Percentiles rank a stretch among this genome's conserved stretches.
Conservation (phyloP, 2,113 vertebrate genomes). For the Amphilophus citrinellus region DNA sequence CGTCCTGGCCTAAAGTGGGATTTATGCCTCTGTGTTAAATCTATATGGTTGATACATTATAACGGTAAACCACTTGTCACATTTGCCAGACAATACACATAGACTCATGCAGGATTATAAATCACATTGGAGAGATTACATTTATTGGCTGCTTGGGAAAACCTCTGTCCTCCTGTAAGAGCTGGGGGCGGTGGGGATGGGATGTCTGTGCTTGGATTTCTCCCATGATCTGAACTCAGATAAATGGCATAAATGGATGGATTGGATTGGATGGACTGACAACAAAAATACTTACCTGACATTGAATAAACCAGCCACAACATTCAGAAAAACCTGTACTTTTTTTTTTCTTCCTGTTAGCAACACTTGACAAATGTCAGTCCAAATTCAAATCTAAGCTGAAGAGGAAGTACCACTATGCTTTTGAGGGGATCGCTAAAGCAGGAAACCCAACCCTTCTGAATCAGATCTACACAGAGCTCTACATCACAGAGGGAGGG, state of each 20-base stretch:
- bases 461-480: slow-evolving; percentile 58
- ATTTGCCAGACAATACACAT: no score
- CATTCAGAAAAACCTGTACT: not conserved
- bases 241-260: not conserved
- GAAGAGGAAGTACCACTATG: not conserved
- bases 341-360: not conserved
- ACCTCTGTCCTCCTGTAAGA: not conserved
- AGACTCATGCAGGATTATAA: not conserved
- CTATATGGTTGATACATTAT: not conserved
- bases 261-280: not conserved
- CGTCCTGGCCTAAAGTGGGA: not conserved
- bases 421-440: not conserved
- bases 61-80: not conserved
- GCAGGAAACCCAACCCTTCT: slow-evolving; percentile 19
- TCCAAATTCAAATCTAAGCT: not conserved
- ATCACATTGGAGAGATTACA: not conserved
- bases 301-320: not conserved
- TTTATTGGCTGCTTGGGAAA: not conserved
- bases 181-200: not conserved
- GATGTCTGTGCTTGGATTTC: not conserved
- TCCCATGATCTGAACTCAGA: not conserved
- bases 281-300: not conserved
- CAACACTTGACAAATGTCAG: not conserved
- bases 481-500: slow-evolving; percentile 60
- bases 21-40: not conserved